Evolutionary conservation across 2,113 vertebrate species (phyloP).

Genomic region (Erythrocercus mccallii): DNA sequence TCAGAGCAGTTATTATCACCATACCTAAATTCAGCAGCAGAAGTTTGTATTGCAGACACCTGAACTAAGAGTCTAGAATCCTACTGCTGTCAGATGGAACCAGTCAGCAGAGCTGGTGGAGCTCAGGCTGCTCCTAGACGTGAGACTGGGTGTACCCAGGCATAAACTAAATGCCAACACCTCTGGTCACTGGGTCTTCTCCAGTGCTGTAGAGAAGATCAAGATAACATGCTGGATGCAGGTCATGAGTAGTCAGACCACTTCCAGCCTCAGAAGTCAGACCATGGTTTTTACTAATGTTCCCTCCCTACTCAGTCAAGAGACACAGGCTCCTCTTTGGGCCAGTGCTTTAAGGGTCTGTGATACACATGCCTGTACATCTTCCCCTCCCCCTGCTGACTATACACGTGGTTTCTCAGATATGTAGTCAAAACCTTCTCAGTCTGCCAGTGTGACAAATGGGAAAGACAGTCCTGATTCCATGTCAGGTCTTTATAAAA

Average conservation of each 20-base stretch:
- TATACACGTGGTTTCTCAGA: neutral
- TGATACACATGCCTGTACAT: fast-evolving
- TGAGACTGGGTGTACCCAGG: neutral
- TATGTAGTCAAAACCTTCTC: neutral
- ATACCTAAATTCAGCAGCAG: neutral
- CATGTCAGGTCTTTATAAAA: neutral
- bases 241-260: neutral
- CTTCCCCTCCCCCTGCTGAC: neutral
- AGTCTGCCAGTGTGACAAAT: neutral
- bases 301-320: neutral
- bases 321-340: neutral
- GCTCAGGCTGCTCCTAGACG: neutral
- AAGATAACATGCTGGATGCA: neutral
- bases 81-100: neutral
- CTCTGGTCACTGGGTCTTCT: neutral
- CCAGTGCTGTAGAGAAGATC: neutral
- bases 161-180: neutral
- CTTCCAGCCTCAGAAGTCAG: neutral
- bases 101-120: neutral
- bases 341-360: neutral
- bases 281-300: neutral
- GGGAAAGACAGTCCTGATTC: neutral
- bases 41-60: neutral
- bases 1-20: neutral
- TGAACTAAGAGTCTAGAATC: neutral